These are phyloP conservation scores for Bucorvus abyssinicus DNA, from an alignment of 2,797 vertebrate genomes.

Conservation along the genomic window DNA sequence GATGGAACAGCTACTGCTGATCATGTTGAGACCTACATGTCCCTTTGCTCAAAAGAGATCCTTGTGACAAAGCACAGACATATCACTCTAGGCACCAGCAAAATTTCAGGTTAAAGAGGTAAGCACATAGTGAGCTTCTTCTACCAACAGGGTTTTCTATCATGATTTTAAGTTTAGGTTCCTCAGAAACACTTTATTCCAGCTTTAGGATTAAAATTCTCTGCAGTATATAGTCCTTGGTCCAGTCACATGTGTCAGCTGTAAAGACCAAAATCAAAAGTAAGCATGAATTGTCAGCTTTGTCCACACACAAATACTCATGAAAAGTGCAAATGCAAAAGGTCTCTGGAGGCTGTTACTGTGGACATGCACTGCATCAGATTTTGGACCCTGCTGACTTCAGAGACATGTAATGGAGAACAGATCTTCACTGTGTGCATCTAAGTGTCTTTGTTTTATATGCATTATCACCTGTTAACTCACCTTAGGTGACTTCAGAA, in stretches of 20 bases:
- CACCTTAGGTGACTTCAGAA: neutral
- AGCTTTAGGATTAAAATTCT: neutral
- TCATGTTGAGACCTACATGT: neutral
- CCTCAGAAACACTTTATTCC: neutral
- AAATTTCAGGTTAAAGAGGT: neutral
- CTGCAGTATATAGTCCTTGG: neutral
- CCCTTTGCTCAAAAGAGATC: neutral
- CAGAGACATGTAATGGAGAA: neutral
- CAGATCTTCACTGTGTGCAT: neutral
- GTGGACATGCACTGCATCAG: neutral
- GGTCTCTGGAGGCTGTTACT: neutral
- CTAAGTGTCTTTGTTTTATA: neutral
- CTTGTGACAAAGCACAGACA: neutral
- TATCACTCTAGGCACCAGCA: neutral
- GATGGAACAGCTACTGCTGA: neutral
- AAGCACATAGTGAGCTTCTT: neutral
- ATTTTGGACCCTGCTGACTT: neutral
- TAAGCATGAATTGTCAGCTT: neutral
- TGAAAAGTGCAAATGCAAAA: neutral
- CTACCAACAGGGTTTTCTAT: neutral
- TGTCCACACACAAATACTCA: neutral
- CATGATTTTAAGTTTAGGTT: neutral
- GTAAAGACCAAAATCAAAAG: neutral
- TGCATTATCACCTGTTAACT: neutral
- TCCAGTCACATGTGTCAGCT: neutral